Base-by-base conservation (phyloP, 2,797 vertebrate genomes). In the Helostoma temminkii region DNA sequence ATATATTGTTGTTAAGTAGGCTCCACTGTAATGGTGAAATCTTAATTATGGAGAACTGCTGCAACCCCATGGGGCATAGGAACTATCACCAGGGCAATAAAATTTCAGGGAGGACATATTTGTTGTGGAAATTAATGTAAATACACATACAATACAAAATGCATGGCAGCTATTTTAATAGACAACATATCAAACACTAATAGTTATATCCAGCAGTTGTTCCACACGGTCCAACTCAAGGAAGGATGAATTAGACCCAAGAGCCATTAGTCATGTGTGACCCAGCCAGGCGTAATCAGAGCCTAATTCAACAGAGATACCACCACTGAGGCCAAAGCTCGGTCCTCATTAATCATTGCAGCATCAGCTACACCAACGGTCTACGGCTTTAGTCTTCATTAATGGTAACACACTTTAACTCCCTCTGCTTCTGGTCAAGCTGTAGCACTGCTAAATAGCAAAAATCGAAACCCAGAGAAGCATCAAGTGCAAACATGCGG, bases 271-370 rank as follows among this genome's bases (percentile, higher is more conserved):
- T 91, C 88, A 85, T 83, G 78, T 82, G 80, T 86, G 86, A 88
- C 83, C 85, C 87, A 88, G 85, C 70, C 79, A 77, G 84, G 47
- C 76, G 49, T 88, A 87, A 91, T 91, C 87, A 83, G 82, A 81
- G 82, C 69, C 88, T 87, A 80, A 91, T 90, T 90, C 88, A 85
- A 86, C 81, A 85, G 82, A 88, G 88, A 91, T 85, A 78, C 83
- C 88, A 81, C 80, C 79, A 68, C 82, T 55, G 81, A 88, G 88
- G 74, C 85, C 66, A 69, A 70, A 71, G 77, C 69, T 48, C 26
- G 10, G 30, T 32, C 49, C 73, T 86, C 86, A 89, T 92, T 89
- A 91, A 91, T 90, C 92, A 92, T 74, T 53, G 73, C 71, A 63
- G 60, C 87, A 85, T 88, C 84, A 67, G 83, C 83, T 43, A 22